These are phyloP conservation scores for Sceliomorpha sp. DNA, from an alignment of 2,888 invertebrate species.

Conservation along the genomic window DNA sequence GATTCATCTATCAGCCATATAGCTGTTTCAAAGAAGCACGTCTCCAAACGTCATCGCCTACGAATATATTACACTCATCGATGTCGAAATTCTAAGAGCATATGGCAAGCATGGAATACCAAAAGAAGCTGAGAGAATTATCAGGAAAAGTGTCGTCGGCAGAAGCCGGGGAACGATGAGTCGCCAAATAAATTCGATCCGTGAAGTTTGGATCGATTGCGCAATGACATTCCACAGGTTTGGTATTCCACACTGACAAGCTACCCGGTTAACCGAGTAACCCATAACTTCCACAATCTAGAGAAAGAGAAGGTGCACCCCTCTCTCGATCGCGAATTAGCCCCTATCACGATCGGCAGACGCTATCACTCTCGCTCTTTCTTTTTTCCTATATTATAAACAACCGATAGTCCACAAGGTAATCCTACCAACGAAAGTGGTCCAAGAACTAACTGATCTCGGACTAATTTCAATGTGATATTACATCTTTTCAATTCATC, in stretches of 20 bases:
- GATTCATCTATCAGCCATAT: not conserved
- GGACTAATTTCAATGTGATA: no score
- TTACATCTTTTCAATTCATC: no score
- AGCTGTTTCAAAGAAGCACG: slow-evolving; percentile 21
- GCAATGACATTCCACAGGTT: slow-evolving; percentile 31
- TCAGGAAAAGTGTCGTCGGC: not conserved
- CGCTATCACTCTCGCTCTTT: no score
- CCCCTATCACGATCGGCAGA: slow-evolving; percentile 2
- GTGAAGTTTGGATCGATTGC: slow-evolving; percentile 16
- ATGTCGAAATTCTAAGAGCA: slow-evolving; percentile 27
- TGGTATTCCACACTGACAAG: slow-evolving; percentile 25
- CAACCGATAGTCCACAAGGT: no score
- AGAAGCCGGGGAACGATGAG: slow-evolving; percentile 9
- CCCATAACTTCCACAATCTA: slow-evolving; percentile 36
- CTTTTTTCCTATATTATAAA: no score
- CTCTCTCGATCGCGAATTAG: not conserved
- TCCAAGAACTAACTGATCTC: no score
- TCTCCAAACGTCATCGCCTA: slow-evolving; percentile 34
- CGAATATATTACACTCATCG: slow-evolving; percentile 19
- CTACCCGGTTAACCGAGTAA: slow-evolving; percentile 46
- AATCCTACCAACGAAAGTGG: no score
- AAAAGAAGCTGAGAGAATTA: no score
- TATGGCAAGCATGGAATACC: slow-evolving; percentile 18
- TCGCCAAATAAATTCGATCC: no score
- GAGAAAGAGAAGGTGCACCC: slow-evolving; percentile 15